Evolutionary conservation across 23 tunicate species (phyloP), one percentile per base, ranked within the genome.

Genomic region (Halocynthia aurantium): DNA sequence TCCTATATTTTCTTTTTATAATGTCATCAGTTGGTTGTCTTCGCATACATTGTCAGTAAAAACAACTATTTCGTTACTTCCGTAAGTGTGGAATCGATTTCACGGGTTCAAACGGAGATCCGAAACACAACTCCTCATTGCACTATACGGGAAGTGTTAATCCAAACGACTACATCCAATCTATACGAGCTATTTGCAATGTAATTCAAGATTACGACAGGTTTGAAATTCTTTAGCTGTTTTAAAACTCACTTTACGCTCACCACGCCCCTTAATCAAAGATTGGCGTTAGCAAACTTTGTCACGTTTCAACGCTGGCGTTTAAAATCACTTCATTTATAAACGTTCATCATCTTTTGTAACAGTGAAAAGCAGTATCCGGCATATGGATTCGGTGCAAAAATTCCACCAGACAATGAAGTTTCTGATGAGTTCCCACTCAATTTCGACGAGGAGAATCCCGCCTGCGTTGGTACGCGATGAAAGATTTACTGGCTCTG

Each of bases 71-170:
- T 1, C 17, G n/a, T 76, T 61, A 31, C 13, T 65, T 80, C 44
- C 52, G 2, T 31, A 12, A 69, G 96, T 83, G 88, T 55, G 94
- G 89, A 20, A 87, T 93, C 50, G 98, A 93, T 57, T 93, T 93
- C 57, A 93, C 98, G 0, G 98, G 93, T 21, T 84, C 90, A 5
- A 93, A 93, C 66, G 98, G 98, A 10, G 85, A 83, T 70, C 98
- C 94, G 21, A 66, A 87, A 10, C 78, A 74, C 40, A 77, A 81
- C n/a, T 21, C 71, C 6, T 84, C 90, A 0, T 70, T 93, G 55
- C 98, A 93, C 64, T 89, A 83, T 75, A 62, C 72, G 50, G 96
- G 84, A 21, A 74, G 96, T 20, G 80, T 75, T 19, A 83, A 73
- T 61, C 88, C 84, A 58, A 89, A 89, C 66, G 88, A 81, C 61